A percentile compares a stretch with the other conserved stretches of the same genome.
Evolutionary conservation across 2,113 vertebrate species (phyloP).

Genomic region (Tachuris rubrigastra): DNA sequence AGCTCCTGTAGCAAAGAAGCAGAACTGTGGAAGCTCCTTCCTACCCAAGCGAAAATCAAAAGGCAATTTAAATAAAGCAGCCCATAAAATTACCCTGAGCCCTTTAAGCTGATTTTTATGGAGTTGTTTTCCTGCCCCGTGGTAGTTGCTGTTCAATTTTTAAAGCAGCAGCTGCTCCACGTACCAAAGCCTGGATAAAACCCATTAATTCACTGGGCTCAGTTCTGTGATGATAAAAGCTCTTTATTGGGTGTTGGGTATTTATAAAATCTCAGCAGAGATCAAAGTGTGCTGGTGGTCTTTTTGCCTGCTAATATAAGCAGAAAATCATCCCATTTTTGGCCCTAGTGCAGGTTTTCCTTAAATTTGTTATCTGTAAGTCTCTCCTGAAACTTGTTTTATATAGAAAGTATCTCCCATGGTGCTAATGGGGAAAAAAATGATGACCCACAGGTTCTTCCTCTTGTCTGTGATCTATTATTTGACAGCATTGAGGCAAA

Average conservation of each 20-base stretch:
- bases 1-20: background rate
- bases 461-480: background rate
- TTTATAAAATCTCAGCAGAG: background rate
- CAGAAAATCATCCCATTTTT: background rate
- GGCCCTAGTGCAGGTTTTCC: background rate
- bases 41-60: background rate
- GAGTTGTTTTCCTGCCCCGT: background rate
- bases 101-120: background rate
- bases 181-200: background rate
- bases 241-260: background rate
- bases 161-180: background rate
- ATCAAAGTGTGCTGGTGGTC: background rate
- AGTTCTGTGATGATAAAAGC: background rate
- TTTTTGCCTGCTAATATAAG: background rate
- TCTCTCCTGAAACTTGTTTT: background rate
- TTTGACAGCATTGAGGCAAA: background rate
- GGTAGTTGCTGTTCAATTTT: background rate
- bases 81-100: background rate
- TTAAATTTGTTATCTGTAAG: accelerated
- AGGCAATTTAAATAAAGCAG: background rate
- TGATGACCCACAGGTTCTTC: background rate
- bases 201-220: background rate
- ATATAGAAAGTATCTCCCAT: background rate
- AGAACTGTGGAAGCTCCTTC: background rate
- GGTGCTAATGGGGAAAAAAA: background rate